A percentile compares a stretch with the other conserved stretches of the same genome.
Evolutionary conservation across 1,140 invertebrate genomes (phyloP).

Genomic region (Temnothorax longispinosus): DNA sequence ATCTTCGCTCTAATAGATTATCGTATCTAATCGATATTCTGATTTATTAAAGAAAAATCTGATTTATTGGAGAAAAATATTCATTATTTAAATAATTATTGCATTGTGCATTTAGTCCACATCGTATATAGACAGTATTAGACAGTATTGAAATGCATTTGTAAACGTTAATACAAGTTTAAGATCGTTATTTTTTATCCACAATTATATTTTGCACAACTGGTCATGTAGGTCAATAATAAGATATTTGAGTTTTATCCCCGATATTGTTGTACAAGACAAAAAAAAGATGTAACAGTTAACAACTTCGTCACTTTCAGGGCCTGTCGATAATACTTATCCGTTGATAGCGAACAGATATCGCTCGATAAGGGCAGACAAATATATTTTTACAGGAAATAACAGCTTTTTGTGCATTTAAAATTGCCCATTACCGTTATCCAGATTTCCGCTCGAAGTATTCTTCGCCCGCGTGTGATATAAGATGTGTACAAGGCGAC

Average conservation of each 20-base stretch:
- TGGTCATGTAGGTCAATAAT: neutral
- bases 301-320: neutral
- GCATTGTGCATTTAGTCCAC: neutral
- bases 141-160: neutral
- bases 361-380: constrained; percentile 23
- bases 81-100: neutral
- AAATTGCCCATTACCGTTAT: neutral
- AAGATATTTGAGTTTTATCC: constrained; percentile 19
- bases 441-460: neutral
- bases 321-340: constrained; percentile 39
- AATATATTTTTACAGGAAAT: constrained; percentile 20
- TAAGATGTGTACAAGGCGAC: neutral
- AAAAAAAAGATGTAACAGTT: neutral
- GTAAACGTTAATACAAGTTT: neutral
- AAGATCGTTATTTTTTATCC: constrained; percentile 7
- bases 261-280: constrained; percentile 9
- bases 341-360: constrained; percentile 9
- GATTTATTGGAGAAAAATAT: neutral
- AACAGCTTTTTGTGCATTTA: neutral
- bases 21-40: neutral
- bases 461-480: neutral
- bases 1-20: neutral
- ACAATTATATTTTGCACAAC: neutral
- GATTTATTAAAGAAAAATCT: neutral
- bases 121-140: neutral